Base-by-base conservation (phyloP, 1,140 invertebrate genomes). In the Hypsibius dujardini region DNA sequence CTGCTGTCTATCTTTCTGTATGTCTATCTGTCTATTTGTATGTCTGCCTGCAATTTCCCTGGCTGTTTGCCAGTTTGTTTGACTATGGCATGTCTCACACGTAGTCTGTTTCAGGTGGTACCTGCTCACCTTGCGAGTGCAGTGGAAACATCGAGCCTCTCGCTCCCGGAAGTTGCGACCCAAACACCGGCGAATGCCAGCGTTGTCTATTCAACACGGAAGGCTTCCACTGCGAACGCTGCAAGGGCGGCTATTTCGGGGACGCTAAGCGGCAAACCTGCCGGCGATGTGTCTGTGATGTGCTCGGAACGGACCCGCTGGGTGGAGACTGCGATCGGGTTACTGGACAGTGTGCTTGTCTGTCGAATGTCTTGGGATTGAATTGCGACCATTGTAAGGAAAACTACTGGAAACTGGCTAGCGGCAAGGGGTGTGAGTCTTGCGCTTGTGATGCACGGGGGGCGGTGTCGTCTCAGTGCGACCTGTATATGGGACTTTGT, bases 181-280 rank as follows among this genome's bases (percentile, higher is more conserved):
- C 87, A 1, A 83, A 84, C 69, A 90, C 90, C 42, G 96, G 96
- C 42, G 85, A 91, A 77, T 99, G 96, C 80, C 80, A 91, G 0
- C 87, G 90, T 76, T 98, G 96, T 82, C 82, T 97, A n/a, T 88
- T 89, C 78, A 88, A 97, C 75, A 96, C 94, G 0, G 90, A 88
- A 71, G 95, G 95, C 2, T 85, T 87, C 70, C 85, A 90, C 77
- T 99, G 95, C 80, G 90, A 98, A 80, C 79, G 87, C n/a, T 98
- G 95, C 79, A 84, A 85, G 76, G 81, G 87, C 67, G 90, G 90
- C 12, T 96, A 84, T 78, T 95, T 86, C 78, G 92, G 95, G 1
- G 87, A 96, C 81, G 91, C 92, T 14, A 76, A 87, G 15, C 82
- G 85, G 72, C 86, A 90, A 76, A 83, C 86, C 47, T 95, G 92